Conservation (phyloP, 1,140 invertebrate genomes). For the Brachionus manjavacas region DNA sequence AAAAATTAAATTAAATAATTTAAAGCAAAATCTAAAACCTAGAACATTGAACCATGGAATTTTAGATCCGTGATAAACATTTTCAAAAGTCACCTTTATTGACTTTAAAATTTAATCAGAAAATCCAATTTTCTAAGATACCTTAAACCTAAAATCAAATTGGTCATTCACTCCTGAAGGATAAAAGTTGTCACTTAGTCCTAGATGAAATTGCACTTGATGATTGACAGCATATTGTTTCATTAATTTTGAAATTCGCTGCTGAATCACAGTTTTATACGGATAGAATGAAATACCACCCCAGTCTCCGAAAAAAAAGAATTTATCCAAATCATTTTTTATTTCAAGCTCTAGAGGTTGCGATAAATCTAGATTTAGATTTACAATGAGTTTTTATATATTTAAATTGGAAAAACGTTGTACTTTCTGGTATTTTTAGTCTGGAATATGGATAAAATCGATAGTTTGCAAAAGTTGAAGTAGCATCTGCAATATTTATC, state of each 20-base stretch:
- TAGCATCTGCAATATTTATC: not conserved
- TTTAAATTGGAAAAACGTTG: not conserved
- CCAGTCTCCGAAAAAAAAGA: constrained; percentile 55
- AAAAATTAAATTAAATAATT: not conserved
- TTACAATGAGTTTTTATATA: not conserved
- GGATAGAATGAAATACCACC: constrained; percentile 53
- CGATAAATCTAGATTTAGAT: not conserved
- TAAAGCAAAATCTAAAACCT: not conserved
- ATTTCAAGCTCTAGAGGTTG: not conserved
- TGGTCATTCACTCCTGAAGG: constrained; percentile 54
- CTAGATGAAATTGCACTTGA: constrained; percentile 51
- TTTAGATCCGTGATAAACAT: constrained; percentile 47
- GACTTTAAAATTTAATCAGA: not conserved
- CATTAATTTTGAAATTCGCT: constrained; percentile 52
- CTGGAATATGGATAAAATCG: not conserved
- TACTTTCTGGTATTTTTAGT: not conserved
- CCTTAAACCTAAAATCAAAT: constrained; percentile 55
- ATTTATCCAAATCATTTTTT: constrained; percentile 28
- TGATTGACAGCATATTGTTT: constrained; percentile 47
- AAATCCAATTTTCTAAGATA: constrained; percentile 43
- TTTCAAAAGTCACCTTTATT: constrained; percentile 49
- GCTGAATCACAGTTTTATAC: constrained; percentile 52
- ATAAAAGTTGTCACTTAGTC: constrained; percentile 59
- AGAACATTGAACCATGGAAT: constrained; percentile 55
- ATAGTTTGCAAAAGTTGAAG: not conserved